Percentiles rank a stretch among this genome's conserved stretches.
These are phyloP conservation scores for Nesoenas mayeri DNA, from an alignment of 2,113 vertebrate species.

Conservation along the genomic window DNA sequence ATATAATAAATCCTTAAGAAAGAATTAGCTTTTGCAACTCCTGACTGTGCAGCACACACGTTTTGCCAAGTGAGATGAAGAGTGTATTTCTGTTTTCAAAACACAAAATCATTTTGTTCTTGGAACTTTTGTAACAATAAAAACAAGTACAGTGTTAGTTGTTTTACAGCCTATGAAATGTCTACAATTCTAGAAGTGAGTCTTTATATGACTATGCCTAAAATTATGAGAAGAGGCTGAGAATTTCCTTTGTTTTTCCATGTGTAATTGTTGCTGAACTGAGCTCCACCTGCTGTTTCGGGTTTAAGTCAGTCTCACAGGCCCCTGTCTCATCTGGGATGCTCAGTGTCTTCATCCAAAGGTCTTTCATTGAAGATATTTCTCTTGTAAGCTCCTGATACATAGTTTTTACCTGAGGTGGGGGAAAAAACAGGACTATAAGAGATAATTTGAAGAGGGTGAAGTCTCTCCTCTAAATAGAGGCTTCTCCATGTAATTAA, in stretches of 20 bases:
- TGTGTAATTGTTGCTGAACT: neutral
- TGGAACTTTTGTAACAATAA: neutral
- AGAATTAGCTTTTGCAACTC: neutral
- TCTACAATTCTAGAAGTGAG: rapidly evolving
- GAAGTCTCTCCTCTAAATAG: neutral
- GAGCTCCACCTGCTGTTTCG: constrained; percentile 58
- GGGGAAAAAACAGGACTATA: neutral
- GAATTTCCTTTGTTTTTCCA: neutral
- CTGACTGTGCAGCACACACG: neutral
- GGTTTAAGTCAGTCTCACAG: neutral
- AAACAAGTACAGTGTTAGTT: neutral
- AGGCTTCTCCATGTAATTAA: neutral
- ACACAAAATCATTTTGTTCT: neutral
- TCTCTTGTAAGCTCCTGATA: constrained; percentile 77
- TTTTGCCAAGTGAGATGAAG: neutral
- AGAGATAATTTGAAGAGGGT: neutral
- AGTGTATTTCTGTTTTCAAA: neutral
- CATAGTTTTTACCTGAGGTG: constrained; percentile 80
- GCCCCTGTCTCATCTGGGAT: neutral
- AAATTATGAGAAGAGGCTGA: neutral
- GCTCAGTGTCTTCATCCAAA: constrained; percentile 53
- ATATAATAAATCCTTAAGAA: neutral
- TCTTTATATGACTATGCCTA: neutral
- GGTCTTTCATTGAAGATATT: constrained; percentile 65
- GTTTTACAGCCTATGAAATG: neutral